phyloP scores from a whole-genome alignment of 1,140 invertebrate genomes.

The Cotesia vestalis region DNA sequence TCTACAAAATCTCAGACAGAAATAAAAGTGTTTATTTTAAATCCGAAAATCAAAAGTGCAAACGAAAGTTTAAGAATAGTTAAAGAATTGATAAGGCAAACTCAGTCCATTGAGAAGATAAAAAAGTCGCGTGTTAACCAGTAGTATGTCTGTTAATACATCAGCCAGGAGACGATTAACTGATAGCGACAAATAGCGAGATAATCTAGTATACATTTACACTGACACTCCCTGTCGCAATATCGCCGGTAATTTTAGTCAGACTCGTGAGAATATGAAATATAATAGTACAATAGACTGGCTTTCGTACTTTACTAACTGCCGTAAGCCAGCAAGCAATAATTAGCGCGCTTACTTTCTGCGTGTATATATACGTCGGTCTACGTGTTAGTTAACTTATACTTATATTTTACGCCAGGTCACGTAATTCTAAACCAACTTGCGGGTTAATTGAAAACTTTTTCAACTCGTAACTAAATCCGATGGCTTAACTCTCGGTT shows the following conservation, averaged over 20 bases:
- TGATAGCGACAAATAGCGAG: neutral
- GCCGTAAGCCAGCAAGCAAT: constrained; percentile 4
- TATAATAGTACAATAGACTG: no score
- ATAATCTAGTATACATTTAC: neutral
- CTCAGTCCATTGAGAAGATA: neutral
- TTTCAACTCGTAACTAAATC: constrained; percentile 18
- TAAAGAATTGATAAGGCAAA: no score
- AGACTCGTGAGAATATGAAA: no score
- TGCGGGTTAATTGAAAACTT: constrained; percentile 29
- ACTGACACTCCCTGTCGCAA: constrained; percentile 3
- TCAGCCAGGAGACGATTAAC: constrained; percentile 6
- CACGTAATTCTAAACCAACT: constrained; percentile 27
- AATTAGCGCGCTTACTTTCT: constrained; percentile 23
- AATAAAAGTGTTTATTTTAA: no score
- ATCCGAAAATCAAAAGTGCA: no score
- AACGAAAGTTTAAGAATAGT: no score
- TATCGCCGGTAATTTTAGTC: neutral
- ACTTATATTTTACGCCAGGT: neutral
- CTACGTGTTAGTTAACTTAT: neutral
- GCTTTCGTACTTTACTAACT: no score
- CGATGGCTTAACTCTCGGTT: neutral
- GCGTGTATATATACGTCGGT: neutral
- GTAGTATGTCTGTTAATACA: constrained; percentile 8
- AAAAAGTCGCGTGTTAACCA: constrained; percentile 1
- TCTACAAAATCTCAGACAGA: neutral